These are phyloP conservation scores for Colletes gigas DNA, from an alignment of 1,140 invertebrate species.

Conservation along the genomic window DNA sequence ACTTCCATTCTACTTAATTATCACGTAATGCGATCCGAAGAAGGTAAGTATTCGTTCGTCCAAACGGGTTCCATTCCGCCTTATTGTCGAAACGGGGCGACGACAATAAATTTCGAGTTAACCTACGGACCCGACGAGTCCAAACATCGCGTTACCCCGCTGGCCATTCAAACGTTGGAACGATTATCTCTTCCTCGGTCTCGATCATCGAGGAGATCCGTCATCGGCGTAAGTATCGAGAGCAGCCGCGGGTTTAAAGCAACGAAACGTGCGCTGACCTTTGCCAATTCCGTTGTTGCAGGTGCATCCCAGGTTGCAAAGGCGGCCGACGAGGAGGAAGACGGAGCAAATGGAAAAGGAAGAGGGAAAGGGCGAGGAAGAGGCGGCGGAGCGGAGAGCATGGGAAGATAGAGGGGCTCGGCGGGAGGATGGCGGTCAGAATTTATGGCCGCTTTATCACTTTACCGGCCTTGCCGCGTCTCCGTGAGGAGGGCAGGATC, in stretches of 20 bases:
- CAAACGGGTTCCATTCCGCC: no score
- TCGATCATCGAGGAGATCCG: slow-evolving; percentile 13
- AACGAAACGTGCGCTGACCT: slow-evolving; percentile 54
- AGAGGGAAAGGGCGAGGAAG: slow-evolving; percentile 49
- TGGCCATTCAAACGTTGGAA: no score
- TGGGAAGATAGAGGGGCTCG: slow-evolving; percentile 58
- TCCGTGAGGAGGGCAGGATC: slow-evolving; percentile 76
- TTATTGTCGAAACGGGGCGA: no score
- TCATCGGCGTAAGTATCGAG: slow-evolving; percentile 48
- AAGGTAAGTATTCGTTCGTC: no score
- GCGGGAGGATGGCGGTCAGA: slow-evolving; percentile 73
- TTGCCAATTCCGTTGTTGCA: slow-evolving; percentile 69
- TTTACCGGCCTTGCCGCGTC: slow-evolving; percentile 79
- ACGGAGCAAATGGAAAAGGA: slow-evolving; percentile 46
- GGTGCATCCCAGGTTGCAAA: slow-evolving; percentile 65
- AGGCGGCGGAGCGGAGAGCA: slow-evolving; percentile 43
- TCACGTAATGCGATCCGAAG: background rate
- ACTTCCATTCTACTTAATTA: background rate
- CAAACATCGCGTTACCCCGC: no score
- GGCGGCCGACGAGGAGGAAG: slow-evolving; percentile 33
- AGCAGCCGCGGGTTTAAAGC: background rate
- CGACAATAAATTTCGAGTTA: no score
- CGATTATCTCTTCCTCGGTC: background rate
- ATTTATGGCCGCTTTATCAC: slow-evolving; percentile 82
- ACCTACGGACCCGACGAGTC: no score